A percentile compares a stretch with the other conserved stretches of the same genome.
phyloP scores from a whole-genome alignment of 2,113 vertebrate genomes.

The Apodemus speciosus region DNA sequence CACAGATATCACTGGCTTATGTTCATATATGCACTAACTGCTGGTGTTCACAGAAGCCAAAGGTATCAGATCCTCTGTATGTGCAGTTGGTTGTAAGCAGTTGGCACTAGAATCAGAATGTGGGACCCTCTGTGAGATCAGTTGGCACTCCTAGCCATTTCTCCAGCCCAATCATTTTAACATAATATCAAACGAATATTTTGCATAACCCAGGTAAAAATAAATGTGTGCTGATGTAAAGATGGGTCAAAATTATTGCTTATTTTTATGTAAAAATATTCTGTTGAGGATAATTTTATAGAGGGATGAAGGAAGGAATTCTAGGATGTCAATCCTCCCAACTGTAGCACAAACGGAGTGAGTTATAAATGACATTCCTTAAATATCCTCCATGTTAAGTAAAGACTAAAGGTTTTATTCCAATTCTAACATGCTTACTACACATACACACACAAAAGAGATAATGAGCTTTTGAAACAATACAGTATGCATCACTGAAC shows the following conservation, averaged over 20 bases:
- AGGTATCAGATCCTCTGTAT: background rate
- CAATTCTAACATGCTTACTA: background rate
- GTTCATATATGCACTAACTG: background rate
- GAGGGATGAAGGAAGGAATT: background rate
- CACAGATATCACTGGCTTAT: too few species aligned
- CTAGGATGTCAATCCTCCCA: background rate
- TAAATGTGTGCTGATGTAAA: background rate
- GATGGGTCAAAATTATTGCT: background rate
- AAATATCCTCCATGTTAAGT: background rate
- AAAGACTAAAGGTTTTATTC: background rate
- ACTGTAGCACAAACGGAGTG: background rate
- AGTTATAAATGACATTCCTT: conserved; percentile 9
- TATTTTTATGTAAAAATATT: background rate
- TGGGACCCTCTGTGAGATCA: background rate
- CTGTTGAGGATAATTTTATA: background rate
- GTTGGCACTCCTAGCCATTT: too few species aligned
- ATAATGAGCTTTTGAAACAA: background rate
- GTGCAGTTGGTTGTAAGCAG: background rate
- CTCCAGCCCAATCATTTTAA: background rate
- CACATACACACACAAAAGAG: too few species aligned
- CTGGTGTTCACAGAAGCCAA: background rate
- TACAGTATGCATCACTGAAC: background rate
- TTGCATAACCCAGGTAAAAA: background rate
- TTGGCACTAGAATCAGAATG: too few species aligned
- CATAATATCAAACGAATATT: background rate